Base-by-base conservation (phyloP, 2,797 vertebrate genomes). In the Rhynchonycteris naso region DNA sequence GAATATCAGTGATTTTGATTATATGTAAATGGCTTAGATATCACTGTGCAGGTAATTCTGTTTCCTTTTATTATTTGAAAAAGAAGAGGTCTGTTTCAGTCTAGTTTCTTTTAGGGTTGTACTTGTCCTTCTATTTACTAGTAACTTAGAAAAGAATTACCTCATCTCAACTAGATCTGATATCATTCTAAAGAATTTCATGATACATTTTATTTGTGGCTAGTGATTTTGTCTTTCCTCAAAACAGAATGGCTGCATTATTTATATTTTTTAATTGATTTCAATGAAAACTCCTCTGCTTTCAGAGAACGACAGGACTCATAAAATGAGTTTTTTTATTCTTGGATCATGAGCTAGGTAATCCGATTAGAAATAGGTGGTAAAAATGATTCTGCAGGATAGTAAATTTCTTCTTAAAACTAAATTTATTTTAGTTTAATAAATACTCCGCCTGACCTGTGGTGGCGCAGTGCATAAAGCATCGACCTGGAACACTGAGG, bases 391-490 rank as follows among this genome's bases (percentile, higher is more conserved):
- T 76, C 21, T 58, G 3, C 5, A 79, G 10, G 50, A 66, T 82
- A 12, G 33, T 82, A 35, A 80, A 50, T 65, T 68, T 68, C 63
- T 96, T 65, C 54, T 63, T 65, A 38, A 75, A 90, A 38, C 95
- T 82, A 80, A 81, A 86, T 84, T 94, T 63, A 90, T 50, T 90
- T 92, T 92, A 90, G 21, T 83, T 93, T 92, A 89, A 69, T 85
- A 87, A 86, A 65, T 79, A 76, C 21, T 68, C 28, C 24, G 43
- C 43, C 43, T 43, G 43, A 43, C 43, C n/a, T n/a, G 43, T 43
- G 43, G 43, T 43, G 43, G 43, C 43, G 8, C 43, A 43, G 43
- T 43, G 43, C 5, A 43, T 43, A 43, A 43, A 43, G 43, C 43
- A 43, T 43, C 43, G 43, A 43, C 43, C 43, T 43, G 43, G 43